These are phyloP conservation scores for Neofelis nebulosa DNA, from an alignment of 2,113 vertebrate species.

Conservation along the genomic window DNA sequence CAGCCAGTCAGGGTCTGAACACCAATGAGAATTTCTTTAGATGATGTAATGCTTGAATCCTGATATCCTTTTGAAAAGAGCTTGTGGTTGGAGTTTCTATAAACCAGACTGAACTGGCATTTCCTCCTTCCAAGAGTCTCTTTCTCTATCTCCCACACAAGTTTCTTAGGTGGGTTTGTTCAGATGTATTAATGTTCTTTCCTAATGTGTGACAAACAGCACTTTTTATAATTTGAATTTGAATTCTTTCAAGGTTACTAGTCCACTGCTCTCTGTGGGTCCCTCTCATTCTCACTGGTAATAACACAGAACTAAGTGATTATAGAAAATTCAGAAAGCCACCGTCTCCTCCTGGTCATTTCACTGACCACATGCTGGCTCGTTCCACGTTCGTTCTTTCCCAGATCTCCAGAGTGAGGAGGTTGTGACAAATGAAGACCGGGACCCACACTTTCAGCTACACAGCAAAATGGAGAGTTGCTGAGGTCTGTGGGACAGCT, in stretches of 20 bases:
- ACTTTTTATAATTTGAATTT: not conserved
- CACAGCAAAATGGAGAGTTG: not conserved
- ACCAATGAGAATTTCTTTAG: constrained; percentile 64
- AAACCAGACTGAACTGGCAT: constrained; percentile 75
- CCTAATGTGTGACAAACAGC: constrained; percentile 6
- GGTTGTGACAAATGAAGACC: constrained; percentile 7
- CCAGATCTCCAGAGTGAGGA: not conserved
- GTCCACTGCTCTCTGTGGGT: not conserved
- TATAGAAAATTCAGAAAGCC: constrained; percentile 5
- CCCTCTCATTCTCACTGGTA: not conserved
- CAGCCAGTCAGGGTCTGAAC: not conserved
- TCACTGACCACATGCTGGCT: not conserved
- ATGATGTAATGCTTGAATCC: constrained; percentile 69
- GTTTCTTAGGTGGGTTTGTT: constrained; percentile 52
- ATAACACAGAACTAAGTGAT: not conserved
- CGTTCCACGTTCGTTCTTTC: not conserved
- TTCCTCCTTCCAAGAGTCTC: constrained; percentile 60
- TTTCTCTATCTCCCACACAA: constrained; percentile 30
- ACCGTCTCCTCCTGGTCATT: not conserved
- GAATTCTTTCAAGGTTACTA: not conserved
- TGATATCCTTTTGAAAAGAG: constrained; percentile 66
- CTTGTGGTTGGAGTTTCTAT: constrained; percentile 70
- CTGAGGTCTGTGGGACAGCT: not conserved
- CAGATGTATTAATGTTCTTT: constrained; percentile 9
- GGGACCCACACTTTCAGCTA: not conserved